Evolutionary conservation across 2,888 invertebrate genomes (phyloP).

Genomic region (Trissolcus japonicus): DNA sequence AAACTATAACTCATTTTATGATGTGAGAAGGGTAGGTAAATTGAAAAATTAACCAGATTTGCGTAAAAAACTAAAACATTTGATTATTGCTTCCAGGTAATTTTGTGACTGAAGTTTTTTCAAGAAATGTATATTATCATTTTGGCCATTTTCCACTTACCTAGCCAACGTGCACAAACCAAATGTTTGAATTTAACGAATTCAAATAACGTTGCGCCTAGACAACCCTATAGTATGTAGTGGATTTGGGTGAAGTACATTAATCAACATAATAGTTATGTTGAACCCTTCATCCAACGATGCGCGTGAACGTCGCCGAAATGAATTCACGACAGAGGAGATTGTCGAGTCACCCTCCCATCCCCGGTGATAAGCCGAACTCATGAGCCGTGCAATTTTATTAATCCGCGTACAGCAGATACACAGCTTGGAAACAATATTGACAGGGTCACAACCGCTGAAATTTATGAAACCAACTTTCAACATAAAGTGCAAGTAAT

Average conservation of each 20-base stretch:
- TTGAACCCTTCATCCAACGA: conserved; percentile 66
- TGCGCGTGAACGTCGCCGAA: conserved; percentile 57
- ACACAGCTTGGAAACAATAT: conserved; percentile 57
- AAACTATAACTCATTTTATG: too few relatives aligned
- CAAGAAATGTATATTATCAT: too few relatives aligned
- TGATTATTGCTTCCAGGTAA: too few relatives aligned
- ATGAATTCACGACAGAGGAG: conserved; percentile 64
- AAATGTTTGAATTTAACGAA: conserved; percentile 20
- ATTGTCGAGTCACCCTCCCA: conserved; percentile 62
- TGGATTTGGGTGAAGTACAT: conserved; percentile 66
- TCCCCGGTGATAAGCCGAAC: conserved; percentile 59
- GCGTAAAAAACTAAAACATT: too few relatives aligned
- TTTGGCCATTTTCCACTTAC: too few relatives aligned
- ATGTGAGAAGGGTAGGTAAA: too few relatives aligned
- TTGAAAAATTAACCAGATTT: too few relatives aligned
- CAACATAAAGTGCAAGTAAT: conserved; percentile 55
- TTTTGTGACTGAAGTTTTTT: too few relatives aligned
- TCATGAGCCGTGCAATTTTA: conserved; percentile 64
- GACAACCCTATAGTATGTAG: conserved; percentile 53
- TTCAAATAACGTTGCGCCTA: conserved; percentile 61
- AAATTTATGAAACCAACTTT: conserved; percentile 55
- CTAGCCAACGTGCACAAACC: too few relatives aligned
- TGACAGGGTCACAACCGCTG: conserved; percentile 53
- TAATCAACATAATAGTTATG: conserved; percentile 69
- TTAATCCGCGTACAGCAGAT: conserved; percentile 57